These are phyloP conservation scores for Lerista edwardsae DNA, from an alignment of 2,797 vertebrate genomes.

Conservation along the genomic window DNA sequence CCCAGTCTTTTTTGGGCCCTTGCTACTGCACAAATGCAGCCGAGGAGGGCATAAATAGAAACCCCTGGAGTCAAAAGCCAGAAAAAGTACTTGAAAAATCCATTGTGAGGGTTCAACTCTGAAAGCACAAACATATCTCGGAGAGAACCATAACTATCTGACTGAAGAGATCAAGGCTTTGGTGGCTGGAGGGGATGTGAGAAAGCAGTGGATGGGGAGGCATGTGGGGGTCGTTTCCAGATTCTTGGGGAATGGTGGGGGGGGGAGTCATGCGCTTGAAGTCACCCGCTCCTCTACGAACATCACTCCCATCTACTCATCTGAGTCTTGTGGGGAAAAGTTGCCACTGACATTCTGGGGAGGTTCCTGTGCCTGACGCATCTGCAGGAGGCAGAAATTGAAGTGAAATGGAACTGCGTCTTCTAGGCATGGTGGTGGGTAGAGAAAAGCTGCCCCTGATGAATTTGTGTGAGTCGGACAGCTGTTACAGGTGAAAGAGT, in stretches of 20 bases:
- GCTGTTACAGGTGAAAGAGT: background rate
- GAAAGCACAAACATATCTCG: conserved; percentile 21
- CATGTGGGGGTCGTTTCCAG: background rate
- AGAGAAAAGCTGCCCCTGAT: background rate
- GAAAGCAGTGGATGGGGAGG: background rate
- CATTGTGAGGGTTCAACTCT: conserved; percentile 13
- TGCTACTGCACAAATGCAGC: conserved; percentile 15
- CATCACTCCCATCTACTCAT: background rate
- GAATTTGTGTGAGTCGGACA: background rate
- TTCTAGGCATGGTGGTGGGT: background rate
- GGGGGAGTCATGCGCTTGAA: background rate
- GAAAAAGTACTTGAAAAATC: conserved; percentile 22
- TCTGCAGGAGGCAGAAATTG: background rate
- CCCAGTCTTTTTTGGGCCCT: background rate
- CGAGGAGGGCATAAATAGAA: conserved; percentile 32
- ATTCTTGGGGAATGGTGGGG: background rate
- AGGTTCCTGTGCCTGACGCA: background rate
- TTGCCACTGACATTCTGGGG: background rate
- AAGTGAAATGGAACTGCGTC: background rate
- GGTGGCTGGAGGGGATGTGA: background rate
- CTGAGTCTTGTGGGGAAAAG: background rate
- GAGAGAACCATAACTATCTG: background rate
- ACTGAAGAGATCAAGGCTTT: background rate
- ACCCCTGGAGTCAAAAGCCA: conserved; percentile 20
- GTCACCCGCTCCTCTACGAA: background rate